phyloP scores from a whole-genome alignment of 2,888 invertebrate species.

The Pammene fasciana region DNA sequence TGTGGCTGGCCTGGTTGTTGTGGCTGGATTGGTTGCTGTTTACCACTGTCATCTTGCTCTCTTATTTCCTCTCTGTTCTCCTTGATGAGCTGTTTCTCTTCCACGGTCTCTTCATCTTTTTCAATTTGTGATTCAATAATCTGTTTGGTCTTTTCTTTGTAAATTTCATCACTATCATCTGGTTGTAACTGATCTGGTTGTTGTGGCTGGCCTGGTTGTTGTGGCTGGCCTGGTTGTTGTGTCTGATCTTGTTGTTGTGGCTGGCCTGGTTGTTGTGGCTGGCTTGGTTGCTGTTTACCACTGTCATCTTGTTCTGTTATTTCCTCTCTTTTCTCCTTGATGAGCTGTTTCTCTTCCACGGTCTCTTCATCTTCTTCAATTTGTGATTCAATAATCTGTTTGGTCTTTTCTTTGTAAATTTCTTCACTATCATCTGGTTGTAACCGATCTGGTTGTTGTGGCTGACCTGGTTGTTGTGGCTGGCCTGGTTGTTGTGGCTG shows the following conservation, averaged over 20 bases:
- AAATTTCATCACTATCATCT: neutral
- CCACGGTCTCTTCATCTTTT: neutral
- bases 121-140: neutral
- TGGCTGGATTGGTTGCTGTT: neutral
- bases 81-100: slow-evolving; percentile 6
- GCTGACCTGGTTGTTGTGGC: neutral
- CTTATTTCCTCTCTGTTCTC: neutral
- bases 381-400: neutral
- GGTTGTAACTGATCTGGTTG: too few relatives aligned
- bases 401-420: neutral
- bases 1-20: slow-evolving; percentile 24
- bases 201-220: neutral
- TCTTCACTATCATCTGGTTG: slow-evolving; percentile 7
- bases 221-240: neutral
- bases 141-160: neutral
- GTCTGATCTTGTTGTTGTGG: slow-evolving; percentile 16
- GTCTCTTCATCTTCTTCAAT: neutral
- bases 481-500: neutral
- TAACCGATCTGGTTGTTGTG: neutral
- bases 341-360: too few relatives aligned
- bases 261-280: slow-evolving; percentile 2
- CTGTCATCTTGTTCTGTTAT: neutral
- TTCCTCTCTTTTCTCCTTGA: too few relatives aligned
- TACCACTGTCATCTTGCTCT: neutral
- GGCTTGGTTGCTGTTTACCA: neutral